Evolutionary conservation across 2,797 vertebrate genomes (phyloP).

Genomic region (Coracias cyanogaster): DNA sequence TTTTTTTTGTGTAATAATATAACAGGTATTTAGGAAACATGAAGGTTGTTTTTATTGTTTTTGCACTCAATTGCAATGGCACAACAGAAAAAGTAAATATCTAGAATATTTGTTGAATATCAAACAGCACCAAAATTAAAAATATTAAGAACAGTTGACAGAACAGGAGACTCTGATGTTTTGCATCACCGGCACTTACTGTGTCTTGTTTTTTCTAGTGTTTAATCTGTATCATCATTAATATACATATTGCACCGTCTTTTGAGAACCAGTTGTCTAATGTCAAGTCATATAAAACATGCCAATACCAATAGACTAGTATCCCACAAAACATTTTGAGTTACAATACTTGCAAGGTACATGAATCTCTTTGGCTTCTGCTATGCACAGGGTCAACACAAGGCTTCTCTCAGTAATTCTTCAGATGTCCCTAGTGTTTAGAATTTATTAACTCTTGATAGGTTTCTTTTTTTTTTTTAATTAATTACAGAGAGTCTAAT

Average conservation of each 20-base stretch:
- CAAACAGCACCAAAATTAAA: conserved; percentile 72
- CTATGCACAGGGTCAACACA: not conserved
- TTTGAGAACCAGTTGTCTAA: conserved; percentile 35
- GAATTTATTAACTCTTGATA: not conserved
- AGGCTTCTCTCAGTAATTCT: not conserved
- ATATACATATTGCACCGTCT: not conserved
- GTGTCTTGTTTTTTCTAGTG: conserved; percentile 51
- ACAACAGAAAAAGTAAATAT: conserved; percentile 78
- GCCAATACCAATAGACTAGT: not conserved
- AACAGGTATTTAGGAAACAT: not conserved
- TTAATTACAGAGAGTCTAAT: not conserved
- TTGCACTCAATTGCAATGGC: conserved; percentile 69
- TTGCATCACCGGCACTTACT: conserved; percentile 68
- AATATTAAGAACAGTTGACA: conserved; percentile 82
- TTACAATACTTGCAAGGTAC: not conserved
- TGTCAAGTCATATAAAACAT: not conserved
- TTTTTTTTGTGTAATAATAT: not conserved
- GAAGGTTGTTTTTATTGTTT: too few species aligned
- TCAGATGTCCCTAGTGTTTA: not conserved
- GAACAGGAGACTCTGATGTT: conserved; percentile 69
- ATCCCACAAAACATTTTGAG: not conserved
- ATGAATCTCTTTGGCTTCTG: not conserved
- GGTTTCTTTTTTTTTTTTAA: not conserved
- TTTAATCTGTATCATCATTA: conserved; percentile 45
- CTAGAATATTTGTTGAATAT: conserved; percentile 81